phyloP scores from a whole-genome alignment of 2,888 invertebrate genomes.

The Vandiemenella viatica region DNA sequence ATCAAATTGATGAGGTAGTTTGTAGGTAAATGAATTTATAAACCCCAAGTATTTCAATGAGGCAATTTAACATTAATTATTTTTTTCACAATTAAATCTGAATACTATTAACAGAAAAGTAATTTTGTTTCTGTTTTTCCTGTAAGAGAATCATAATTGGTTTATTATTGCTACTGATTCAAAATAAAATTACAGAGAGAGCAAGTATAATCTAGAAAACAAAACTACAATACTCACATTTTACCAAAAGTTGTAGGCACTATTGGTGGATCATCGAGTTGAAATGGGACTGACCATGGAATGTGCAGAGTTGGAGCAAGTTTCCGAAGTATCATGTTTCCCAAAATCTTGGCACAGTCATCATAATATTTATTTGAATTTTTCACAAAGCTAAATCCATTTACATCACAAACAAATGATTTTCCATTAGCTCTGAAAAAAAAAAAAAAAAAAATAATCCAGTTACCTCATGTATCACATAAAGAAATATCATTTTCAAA shows the following conservation, averaged over 20 bases:
- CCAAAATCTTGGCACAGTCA: slow-evolving; percentile 95
- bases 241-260: slow-evolving; percentile 98
- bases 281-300: slow-evolving; percentile 94
- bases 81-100: no score
- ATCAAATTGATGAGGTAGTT: no score
- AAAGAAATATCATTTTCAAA: slow-evolving; percentile 6
- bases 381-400: slow-evolving; percentile 99
- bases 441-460: slow-evolving; percentile 11
- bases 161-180: no score
- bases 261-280: slow-evolving; percentile 94
- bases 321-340: slow-evolving; percentile 92
- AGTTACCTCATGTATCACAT: slow-evolving; percentile 3
- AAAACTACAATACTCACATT: slow-evolving; percentile 42
- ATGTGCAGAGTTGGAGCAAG: slow-evolving; percentile 91
- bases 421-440: slow-evolving; percentile 82
- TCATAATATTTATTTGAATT: slow-evolving; percentile 99
- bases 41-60: no score
- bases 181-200: no score
- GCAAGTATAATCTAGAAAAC: neutral
- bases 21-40: no score
- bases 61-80: no score
- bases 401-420: slow-evolving; percentile 98
- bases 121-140: no score
- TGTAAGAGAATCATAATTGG: no score
- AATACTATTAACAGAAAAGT: no score